Evolutionary conservation across 2,797 vertebrate genomes (phyloP).

Genomic region (Tapera naevia): DNA sequence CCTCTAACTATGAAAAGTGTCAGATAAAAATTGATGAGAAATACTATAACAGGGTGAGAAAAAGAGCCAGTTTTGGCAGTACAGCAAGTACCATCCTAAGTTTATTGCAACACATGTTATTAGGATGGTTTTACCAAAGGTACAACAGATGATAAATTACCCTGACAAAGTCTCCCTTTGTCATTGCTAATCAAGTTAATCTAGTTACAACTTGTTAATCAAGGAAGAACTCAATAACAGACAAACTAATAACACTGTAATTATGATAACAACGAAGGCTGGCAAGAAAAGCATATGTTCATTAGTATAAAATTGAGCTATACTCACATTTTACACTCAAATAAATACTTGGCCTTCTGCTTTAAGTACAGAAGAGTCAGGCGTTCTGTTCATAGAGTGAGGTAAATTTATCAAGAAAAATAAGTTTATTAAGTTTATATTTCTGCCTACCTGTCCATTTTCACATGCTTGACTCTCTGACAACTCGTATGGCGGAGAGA

Average conservation of each 20-base stretch:
- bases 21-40: not conserved
- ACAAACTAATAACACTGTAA: constrained; percentile 70
- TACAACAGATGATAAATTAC: constrained; percentile 71
- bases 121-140: constrained; percentile 64
- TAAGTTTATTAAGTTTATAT: not conserved
- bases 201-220: constrained; percentile 70
- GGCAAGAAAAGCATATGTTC: constrained; percentile 52
- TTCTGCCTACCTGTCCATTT: constrained; percentile 89
- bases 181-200: constrained; percentile 72
- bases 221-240: constrained; percentile 67
- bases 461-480: constrained; percentile 95
- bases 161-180: constrained; percentile 59
- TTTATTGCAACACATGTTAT: constrained; percentile 50
- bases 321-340: not conserved
- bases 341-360: not conserved
- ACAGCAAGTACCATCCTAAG: constrained; percentile 42
- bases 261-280: constrained; percentile 67
- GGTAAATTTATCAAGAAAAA: not conserved
- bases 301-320: constrained; percentile 23
- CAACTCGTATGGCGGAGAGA: constrained; percentile 93
- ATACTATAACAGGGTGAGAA: not conserved
- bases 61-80: constrained; percentile 52
- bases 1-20: not conserved
- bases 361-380: not conserved
- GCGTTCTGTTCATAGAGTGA: not conserved